Evolutionary conservation across 2,888 invertebrate species (phyloP).

Genomic region (Notodromas monacha): DNA sequence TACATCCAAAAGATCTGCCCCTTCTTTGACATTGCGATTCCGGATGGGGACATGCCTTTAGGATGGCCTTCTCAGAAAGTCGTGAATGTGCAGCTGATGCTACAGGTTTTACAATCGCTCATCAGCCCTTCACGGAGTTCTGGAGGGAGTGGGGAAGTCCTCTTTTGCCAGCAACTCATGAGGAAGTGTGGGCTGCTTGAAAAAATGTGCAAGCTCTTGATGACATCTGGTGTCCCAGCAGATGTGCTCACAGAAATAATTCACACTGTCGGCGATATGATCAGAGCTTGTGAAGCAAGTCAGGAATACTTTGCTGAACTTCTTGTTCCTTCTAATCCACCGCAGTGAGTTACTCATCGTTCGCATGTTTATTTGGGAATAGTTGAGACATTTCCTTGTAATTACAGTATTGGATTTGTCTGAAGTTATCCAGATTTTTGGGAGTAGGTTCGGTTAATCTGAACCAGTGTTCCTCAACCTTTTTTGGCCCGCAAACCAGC

Average conservation of each 20-base stretch:
- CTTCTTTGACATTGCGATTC: conserved; percentile 37
- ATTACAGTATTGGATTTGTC: too few relatives aligned
- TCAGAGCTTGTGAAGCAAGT: conserved; percentile 55
- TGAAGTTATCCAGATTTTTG: too few relatives aligned
- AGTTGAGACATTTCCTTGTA: too few relatives aligned
- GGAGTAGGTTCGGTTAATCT: too few relatives aligned
- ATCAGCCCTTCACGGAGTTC: too few relatives aligned
- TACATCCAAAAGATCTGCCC: conserved; percentile 63
- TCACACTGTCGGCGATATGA: conserved; percentile 70
- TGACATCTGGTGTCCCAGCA: conserved; percentile 84
- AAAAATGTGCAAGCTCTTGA: conserved; percentile 52
- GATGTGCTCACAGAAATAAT: conserved; percentile 87
- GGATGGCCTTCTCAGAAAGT: conserved; percentile 80
- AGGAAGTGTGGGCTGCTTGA: conserved; percentile 45
- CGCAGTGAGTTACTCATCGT: too few relatives aligned
- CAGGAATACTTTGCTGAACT: conserved; percentile 67
- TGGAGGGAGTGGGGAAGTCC: conserved; percentile 40
- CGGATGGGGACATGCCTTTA: conserved; percentile 11
- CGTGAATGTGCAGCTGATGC: conserved; percentile 65
- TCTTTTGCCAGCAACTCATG: conserved; percentile 58
- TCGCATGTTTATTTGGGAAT: too few relatives aligned
- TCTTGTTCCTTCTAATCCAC: conserved; percentile 68
- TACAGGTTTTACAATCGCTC: conserved; percentile 35
- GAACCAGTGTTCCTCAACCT: too few relatives aligned
- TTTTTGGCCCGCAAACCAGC: too few relatives aligned